These are phyloP conservation scores for Linnaemya vulpina DNA, from an alignment of 2,888 invertebrate species.

Conservation along the genomic window DNA sequence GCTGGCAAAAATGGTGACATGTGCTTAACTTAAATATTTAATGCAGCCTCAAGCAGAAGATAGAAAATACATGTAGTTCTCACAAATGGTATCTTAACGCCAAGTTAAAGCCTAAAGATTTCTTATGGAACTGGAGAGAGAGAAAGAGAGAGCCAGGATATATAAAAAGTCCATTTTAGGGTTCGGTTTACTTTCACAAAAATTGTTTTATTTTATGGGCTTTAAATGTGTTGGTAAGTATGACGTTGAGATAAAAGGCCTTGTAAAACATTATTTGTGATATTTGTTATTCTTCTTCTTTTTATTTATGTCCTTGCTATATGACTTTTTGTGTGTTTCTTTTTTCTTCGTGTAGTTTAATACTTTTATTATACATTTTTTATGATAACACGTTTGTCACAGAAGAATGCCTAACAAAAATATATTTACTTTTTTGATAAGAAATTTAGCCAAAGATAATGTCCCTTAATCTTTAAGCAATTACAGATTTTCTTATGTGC, in stretches of 20 bases:
- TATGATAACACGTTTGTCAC: not conserved
- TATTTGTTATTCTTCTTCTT: conserved; percentile 9
- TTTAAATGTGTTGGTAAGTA: conserved; percentile 14
- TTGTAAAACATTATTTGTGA: conserved; percentile 39
- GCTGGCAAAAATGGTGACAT: conserved; percentile 39
- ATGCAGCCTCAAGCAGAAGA: not conserved
- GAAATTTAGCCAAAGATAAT: not conserved
- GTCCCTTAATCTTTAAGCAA: not conserved
- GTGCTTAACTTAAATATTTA: conserved; percentile 29
- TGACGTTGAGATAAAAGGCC: not conserved
- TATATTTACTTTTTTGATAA: not conserved
- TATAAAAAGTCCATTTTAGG: conserved; percentile 20
- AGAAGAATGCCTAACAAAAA: not conserved
- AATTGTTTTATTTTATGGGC: conserved; percentile 43
- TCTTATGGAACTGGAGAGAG: not conserved
- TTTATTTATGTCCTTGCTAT: conserved; percentile 3
- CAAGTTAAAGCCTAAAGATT: not conserved
- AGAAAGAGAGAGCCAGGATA: not conserved
- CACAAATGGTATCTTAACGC: conserved; percentile 3
- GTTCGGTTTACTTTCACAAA: conserved; percentile 42
- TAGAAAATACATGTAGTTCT: not conserved
- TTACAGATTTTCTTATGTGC: not conserved
- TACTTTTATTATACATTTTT: conserved; percentile 1
- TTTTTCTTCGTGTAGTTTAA: not conserved
- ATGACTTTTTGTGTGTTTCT: not conserved